Base-by-base conservation (phyloP, 2,797 vertebrate genomes). In the Glyptemys insculpta region DNA sequence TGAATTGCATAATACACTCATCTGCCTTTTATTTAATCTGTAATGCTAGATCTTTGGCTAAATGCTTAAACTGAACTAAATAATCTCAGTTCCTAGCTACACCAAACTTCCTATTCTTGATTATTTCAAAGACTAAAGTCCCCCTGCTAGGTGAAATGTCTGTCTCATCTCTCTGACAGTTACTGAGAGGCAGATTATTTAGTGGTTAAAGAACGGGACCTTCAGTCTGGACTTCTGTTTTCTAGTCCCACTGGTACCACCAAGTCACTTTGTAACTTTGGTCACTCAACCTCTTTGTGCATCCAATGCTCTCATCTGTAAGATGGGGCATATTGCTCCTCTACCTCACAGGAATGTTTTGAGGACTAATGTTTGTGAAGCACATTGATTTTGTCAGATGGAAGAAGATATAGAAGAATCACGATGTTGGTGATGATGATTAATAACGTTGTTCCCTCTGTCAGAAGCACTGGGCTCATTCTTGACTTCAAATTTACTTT, bases 401-500 rank as follows among this genome's bases (percentile, higher is more conserved):
- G 56, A 89, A 89, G 88, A 88, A 90, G 11, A 6, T 94, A 19
- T 52, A 90, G 83, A 92, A 92, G 88, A 50, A 86, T 3, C 62
- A 1, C 59, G 16, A 37, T 27, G 72, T 18, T 37, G 57, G 90
- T 85, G 41, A 12, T 12, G 83, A 89, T 82, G 52, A 53, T 93
- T 92, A 65, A 94, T 68, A 53, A 72, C 5, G 96, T 95, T 8
- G 2, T 83, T 95, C 96, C 89, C 50, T 27, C 3, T 59, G 29
- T 59, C 76, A 52, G 44, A 57, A 57, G 10, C 12, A 72, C 81
- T 88, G 78, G 79, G 41, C 88, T 95, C 92, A 81, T 94, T 96
- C 93, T 94, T 95, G 95, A 94, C 94, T 94, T 94, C 41, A 83
- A 92, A 94, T 87, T 91, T 96, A 95, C 93, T 93, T 89, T 68